Base-by-base conservation (phyloP, 1,140 invertebrate species). In the Venustaconcha ellipsiformis region DNA sequence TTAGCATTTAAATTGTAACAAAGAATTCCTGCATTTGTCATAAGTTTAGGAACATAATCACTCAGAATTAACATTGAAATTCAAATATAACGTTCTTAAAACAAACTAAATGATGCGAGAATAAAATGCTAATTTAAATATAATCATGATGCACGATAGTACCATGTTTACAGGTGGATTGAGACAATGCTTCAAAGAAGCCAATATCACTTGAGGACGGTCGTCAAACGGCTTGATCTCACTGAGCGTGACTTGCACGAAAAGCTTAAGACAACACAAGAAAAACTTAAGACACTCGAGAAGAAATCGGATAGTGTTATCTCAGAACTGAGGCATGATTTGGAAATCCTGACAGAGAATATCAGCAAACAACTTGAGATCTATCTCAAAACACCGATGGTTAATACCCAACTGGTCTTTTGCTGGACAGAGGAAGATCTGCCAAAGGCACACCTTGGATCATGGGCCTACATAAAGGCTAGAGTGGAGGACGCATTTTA, bases 91-190 rank as follows among this genome's bases (percentile, higher is more conserved):
- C 37, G 37, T 48, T 8, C 6, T 48, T 48, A 48, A 48, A 48
- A 48, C 0, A 48, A 8, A 11, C 11, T 48, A 48, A 48, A 48
- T 8, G 37, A 48, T 11, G 11, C 6, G 37, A 48, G 37, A 48
- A 8, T 48, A 48, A 48, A 48, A 48, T 48, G 37, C 37, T 48
- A 8, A 48, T 48, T 48, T 11, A 5, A 8, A 37, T 37, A 2
- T 37, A 5, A 37, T 37, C 37, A 37, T 37, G 8, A 37, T 37
- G 6, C 37, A 37, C 6, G 0, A 11, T 0, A 48, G 4, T 48
- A 2, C 55, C 17, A 18, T 17, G 60, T 18, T 72, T 78, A 66
- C 72, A 86, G 84, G 12, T 86, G 84, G 84, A n/a, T 85, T 37
- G 81, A 83, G 8, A 75, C 74, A 12, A 60, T 85, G 3, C 65